phyloP scores from a whole-genome alignment of 2,888 invertebrate genomes.

The Athetis lepigone region DNA sequence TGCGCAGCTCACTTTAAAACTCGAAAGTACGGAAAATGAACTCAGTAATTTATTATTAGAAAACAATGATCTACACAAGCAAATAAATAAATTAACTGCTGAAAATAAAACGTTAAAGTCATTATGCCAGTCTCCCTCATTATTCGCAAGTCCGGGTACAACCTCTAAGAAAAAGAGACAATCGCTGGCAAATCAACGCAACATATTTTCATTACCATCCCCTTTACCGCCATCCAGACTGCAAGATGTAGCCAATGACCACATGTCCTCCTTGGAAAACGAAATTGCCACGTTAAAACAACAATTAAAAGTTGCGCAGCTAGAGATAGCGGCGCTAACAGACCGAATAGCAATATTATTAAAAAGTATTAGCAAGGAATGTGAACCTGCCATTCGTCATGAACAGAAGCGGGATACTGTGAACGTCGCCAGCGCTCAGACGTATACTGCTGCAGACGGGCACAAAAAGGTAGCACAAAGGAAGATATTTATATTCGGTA shows the following conservation, averaged over 20 bases:
- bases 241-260: conserved; percentile 4
- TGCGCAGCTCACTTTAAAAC: too few species aligned
- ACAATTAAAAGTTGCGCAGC: conserved; percentile 19
- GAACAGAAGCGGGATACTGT: conserved; percentile 5
- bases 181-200: too few species aligned
- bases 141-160: too few species aligned
- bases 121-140: too few species aligned
- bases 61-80: too few species aligned
- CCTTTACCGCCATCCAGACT: too few species aligned
- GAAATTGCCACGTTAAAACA: conserved; percentile 11
- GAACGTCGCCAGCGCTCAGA: background rate
- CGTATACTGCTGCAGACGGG: background rate
- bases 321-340: background rate
- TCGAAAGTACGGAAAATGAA: too few species aligned
- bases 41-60: too few species aligned
- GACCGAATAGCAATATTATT: conserved; percentile 6
- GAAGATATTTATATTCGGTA: conserved; percentile 15
- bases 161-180: too few species aligned
- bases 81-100: too few species aligned
- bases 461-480: background rate
- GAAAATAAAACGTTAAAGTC: too few species aligned
- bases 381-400: background rate
- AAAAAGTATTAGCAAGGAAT: conserved; percentile 5
- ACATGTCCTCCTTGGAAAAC: conserved; percentile 12
- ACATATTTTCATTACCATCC: too few species aligned